These are phyloP conservation scores for Microtus oregoni DNA, from an alignment of 2,113 vertebrate genomes.

Conservation along the genomic window DNA sequence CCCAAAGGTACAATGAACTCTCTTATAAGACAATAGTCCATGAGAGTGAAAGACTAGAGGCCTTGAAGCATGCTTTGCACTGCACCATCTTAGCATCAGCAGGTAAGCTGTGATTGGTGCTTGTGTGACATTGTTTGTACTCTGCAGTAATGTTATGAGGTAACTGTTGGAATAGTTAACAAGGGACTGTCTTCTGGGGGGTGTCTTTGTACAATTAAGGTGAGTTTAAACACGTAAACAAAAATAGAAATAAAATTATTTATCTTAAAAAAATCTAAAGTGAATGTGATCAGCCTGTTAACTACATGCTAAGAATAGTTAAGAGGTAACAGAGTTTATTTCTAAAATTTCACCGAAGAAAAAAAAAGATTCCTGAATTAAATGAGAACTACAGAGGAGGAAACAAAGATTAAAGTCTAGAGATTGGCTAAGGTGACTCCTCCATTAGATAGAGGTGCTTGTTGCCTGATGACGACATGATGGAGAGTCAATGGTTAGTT, in stretches of 20 bases:
- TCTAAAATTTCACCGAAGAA: slow-evolving; percentile 14
- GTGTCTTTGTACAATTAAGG: background rate
- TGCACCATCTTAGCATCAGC: slow-evolving; percentile 99
- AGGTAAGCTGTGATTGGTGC: slow-evolving; percentile 87
- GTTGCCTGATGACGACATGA: background rate
- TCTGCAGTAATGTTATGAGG: slow-evolving; percentile 35
- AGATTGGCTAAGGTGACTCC: background rate
- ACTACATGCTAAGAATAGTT: background rate
- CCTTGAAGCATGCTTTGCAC: slow-evolving; percentile 97
- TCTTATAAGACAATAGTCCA: slow-evolving; percentile 99
- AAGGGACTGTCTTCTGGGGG: background rate
- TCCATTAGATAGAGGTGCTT: background rate
- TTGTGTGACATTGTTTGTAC: background rate
- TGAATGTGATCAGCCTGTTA: background rate
- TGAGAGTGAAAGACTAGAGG: slow-evolving; percentile 96
- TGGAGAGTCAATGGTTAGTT: too few relatives aligned
- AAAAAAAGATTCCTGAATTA: slow-evolving; percentile 32
- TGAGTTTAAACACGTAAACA: slow-evolving; percentile 28
- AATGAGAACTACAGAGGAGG: slow-evolving; percentile 4
- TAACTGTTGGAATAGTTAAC: slow-evolving; percentile 7
- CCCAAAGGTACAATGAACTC: slow-evolving; percentile 97
- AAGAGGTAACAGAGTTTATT: slow-evolving; percentile 25
- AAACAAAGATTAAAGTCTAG: background rate
- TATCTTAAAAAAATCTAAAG: background rate
- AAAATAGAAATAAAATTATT: slow-evolving; percentile 35